phyloP scores from a whole-genome alignment of 1,140 invertebrate genomes.

The Whitmania pigra region DNA sequence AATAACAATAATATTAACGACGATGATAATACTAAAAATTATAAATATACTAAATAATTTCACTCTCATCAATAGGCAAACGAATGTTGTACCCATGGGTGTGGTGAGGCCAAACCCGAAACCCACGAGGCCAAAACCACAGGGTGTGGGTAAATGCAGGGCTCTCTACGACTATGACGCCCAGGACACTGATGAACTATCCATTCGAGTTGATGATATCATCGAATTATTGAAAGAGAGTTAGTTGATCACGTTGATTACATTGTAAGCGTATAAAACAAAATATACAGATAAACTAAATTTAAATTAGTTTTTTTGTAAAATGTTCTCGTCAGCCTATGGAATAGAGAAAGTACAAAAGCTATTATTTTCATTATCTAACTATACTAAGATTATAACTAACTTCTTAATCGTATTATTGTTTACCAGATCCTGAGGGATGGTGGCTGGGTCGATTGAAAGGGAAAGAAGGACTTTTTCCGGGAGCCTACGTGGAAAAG shows the following conservation, averaged over 20 bases:
- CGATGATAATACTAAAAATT: no score
- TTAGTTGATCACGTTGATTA: slow-evolving; percentile 45
- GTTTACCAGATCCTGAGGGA: slow-evolving; percentile 55
- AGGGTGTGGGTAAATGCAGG: slow-evolving; percentile 47
- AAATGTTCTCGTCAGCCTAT: no score
- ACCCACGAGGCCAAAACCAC: slow-evolving; percentile 23
- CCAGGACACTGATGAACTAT: slow-evolving; percentile 87
- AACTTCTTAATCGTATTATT: background rate
- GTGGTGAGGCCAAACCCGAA: background rate
- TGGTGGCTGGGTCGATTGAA: slow-evolving; percentile 39
- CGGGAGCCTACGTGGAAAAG: slow-evolving; percentile 44
- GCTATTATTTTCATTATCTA: background rate
- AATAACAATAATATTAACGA: no score
- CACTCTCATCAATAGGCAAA: no score
- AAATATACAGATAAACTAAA: background rate
- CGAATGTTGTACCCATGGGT: no score
- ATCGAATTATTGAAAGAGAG: slow-evolving; percentile 79
- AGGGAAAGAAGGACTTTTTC: slow-evolving; percentile 38
- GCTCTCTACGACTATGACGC: slow-evolving; percentile 85
- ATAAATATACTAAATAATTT: no score
- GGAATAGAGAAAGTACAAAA: no score
- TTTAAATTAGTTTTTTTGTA: background rate
- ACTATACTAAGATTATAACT: background rate
- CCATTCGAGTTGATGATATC: slow-evolving; percentile 84
- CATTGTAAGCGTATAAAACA: no score